A percentile compares a stretch with the other conserved stretches of the same genome.
These are phyloP conservation scores for Amazonetta brasiliensis DNA, from an alignment of 2,797 vertebrate species.

Conservation along the genomic window DNA sequence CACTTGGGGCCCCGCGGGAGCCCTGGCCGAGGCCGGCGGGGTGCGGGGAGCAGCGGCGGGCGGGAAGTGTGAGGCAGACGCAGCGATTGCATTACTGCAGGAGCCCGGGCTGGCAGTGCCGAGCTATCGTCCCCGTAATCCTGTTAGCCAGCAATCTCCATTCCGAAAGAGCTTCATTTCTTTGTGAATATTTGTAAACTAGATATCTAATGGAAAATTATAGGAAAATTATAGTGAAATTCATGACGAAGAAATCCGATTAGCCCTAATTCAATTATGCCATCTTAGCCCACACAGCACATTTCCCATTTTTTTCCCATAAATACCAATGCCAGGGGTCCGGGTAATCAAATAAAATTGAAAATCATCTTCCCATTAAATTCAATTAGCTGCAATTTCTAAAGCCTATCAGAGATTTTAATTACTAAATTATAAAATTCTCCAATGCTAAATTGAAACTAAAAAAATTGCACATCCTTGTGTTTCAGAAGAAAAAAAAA, in stretches of 20 bases:
- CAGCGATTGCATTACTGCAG: constrained; percentile 81
- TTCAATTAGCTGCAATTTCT: constrained; percentile 99
- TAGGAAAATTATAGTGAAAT: constrained; percentile 99
- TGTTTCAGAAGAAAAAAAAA: constrained; percentile 86
- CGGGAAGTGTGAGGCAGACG: constrained; percentile 78
- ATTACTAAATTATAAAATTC: constrained; percentile 99
- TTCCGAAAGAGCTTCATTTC: constrained; percentile 98
- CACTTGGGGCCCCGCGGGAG: neutral
- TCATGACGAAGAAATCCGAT: constrained; percentile 99
- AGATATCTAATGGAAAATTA: constrained; percentile 99
- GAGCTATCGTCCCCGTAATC: constrained; percentile 89
- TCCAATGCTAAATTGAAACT: constrained; percentile 99
- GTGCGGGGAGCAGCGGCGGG: constrained; percentile 45
- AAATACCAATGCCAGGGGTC: constrained; percentile 99
- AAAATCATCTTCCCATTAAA: constrained; percentile 99
- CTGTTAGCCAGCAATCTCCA: constrained; percentile 99
- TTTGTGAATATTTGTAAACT: constrained; percentile 99
- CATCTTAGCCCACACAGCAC: constrained; percentile 99
- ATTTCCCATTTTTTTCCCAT: constrained; percentile 99
- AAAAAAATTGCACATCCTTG: constrained; percentile 96
- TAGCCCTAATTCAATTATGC: constrained; percentile 99
- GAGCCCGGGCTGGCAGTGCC: constrained; percentile 80
- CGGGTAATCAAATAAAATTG: constrained; percentile 99
- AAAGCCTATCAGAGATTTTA: constrained; percentile 99
- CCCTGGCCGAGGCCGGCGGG: neutral